Base-by-base conservation (phyloP, 2,113 vertebrate genomes). In the Lepus timidus region DNA sequence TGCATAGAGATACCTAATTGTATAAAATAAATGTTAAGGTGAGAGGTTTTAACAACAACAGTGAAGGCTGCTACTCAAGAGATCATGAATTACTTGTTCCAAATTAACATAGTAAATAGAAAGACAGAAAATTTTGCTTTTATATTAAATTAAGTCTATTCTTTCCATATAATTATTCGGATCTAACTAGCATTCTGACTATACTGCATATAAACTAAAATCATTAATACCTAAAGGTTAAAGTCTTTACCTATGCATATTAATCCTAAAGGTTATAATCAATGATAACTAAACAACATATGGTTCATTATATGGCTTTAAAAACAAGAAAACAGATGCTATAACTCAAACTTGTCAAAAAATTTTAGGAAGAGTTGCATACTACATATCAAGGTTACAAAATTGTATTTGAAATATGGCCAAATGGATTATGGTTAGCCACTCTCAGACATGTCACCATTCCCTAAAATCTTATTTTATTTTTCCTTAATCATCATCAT, bases 401-500 rank as follows among this genome's bases (percentile, higher is more conserved):
- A 92, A 80, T 31, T 64, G 10, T 81, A 94, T 83, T 64, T 91
- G 81, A 95, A 95, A 90, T 31, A 83, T 19, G 70, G 81, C 55
- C 79, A 85, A 92, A 83, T 87, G 39, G 78, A 90, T 92, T 73
- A 89, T 27, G n/a, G 76, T 44, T 88, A 96, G 64, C 64, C 86
- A 86, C 36, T 96, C 82, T 92, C 17, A 85, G 97, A 93, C 61
- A 95, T 71, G 71, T 93, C 93, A 89, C 80, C 64, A 52, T 92
- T 82, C 33, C 64, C 85, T 97, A 97, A 94, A 33, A 6, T 96
- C 93, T 95, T 97, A 94, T 92, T 98, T 97, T 97, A 98, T 97
- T 98, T 98, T 98, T 97, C 96, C 91, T 97, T 98, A 97, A 98
- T 97, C 96, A 95, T 95, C 95, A 96, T 93, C 97, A 97, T 96